Evolutionary conservation across 2,797 vertebrate genomes (phyloP), one percentile per base, ranked within the genome.

Genomic region (Dipus sagitta): DNA sequence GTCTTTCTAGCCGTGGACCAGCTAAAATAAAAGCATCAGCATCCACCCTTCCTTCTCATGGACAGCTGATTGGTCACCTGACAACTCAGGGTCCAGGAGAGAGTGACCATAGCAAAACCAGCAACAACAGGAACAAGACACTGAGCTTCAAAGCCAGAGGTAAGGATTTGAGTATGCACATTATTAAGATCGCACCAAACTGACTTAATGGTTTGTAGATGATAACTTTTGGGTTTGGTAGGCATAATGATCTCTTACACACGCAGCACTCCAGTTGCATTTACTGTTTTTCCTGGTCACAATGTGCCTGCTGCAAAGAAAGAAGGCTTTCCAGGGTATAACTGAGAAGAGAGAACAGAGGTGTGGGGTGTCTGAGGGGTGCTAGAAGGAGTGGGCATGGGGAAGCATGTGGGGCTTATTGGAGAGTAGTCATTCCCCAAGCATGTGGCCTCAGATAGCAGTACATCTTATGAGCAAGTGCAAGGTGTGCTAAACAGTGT

Each of bases 151-250:
- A 91, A 71, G 89, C 84, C 94, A 86, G 95, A 76, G 71, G 88
- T 84, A 77, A 34, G 72, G 96, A 94, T 76, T 0, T 28, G 94
- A 93, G 80, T 54, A 90, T 58, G 70, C 92, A 90, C 92, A 93
- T 92, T 54, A 67, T 85, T 76, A 90, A 92, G 93, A 95, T 86
- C 38, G 89, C 81, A 75, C 7, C 6, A 32, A 42, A 54, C 0
- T 34, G 32, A 74, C 70, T 30, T 23, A 81, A 91, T 77, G 70
- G 96, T n/a, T 32, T 71, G n/a, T 32, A 7, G 32, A 71, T 71
- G 18, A 34, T 14, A 71, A 20, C n/a, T 71, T 8, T 32, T 71
- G 30, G 26, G 47, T 64, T 42, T 24, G 21, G 52, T n/a, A 42
- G 65, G 38, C n/a, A 65, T 30, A 67, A n/a, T 77, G 81, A 47